A percentile compares a stretch with the other conserved stretches of the same genome.
Evolutionary conservation across 2,797 vertebrate genomes (phyloP).

Genomic region (Gila robusta): DNA sequence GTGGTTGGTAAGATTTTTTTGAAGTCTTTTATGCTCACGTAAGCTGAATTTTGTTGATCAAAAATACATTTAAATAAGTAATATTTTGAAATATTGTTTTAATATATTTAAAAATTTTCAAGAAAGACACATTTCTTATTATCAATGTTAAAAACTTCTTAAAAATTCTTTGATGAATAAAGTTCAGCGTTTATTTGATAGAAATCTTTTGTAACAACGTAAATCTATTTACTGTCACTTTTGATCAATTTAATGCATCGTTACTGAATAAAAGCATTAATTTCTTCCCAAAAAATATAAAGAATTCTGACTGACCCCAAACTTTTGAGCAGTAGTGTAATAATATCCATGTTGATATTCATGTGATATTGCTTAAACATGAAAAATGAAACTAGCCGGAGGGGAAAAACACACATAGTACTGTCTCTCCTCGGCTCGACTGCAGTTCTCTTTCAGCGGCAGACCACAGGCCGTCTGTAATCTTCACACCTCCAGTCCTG

Average conservation of each 20-base stretch:
- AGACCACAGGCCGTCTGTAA: constrained; percentile 68
- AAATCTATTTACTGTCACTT: neutral
- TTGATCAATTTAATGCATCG: neutral
- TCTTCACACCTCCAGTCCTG: constrained; percentile 71
- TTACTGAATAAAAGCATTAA: neutral
- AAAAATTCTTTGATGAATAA: neutral
- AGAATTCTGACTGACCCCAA: neutral
- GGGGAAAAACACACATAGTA: constrained; percentile 14
- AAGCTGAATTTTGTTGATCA: too few species aligned
- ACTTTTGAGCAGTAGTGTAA: neutral
- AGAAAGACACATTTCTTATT: neutral
- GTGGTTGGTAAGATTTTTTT: neutral
- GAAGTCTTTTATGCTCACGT: too few species aligned
- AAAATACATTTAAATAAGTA: neutral
- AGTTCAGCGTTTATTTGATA: neutral
- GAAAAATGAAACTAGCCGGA: constrained; percentile 25
- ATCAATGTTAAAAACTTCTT: neutral
- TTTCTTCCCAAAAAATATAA: neutral
- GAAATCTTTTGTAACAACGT: neutral
- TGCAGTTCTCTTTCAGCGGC: constrained; percentile 67
- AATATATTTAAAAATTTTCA: too few species aligned
- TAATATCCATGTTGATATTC: constrained; percentile 15
- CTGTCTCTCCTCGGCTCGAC: constrained; percentile 60
- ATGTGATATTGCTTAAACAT: constrained; percentile 49
- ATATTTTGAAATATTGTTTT: neutral